Percentiles rank a stretch among this genome's conserved stretches.
Conservation (phyloP, 2,888 invertebrate genomes). For the Malacosoma neustria region DNA sequence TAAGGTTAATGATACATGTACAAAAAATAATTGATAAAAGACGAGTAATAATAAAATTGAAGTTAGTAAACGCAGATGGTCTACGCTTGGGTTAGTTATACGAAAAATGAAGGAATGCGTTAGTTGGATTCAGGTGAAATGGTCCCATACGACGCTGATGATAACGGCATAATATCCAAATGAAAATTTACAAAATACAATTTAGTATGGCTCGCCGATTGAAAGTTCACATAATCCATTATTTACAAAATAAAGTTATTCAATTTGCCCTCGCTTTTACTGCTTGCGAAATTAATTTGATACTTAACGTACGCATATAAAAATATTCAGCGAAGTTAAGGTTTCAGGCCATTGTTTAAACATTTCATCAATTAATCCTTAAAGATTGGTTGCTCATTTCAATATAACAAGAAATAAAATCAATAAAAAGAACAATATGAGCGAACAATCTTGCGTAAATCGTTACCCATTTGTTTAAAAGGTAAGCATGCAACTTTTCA, state of each 20-base stretch:
- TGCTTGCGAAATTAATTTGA: too few species aligned
- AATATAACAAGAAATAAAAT: constrained; percentile 4
- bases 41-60: neutral
- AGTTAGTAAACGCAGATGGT: constrained; percentile 16
- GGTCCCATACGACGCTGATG: neutral
- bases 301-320: too few species aligned
- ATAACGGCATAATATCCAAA: constrained; percentile 16
- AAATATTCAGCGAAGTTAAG: too few species aligned
- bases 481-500: constrained; percentile 59
- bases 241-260: too few species aligned
- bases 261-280: too few species aligned
- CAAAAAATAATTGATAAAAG: too few species aligned
- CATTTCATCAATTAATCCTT: too few species aligned
- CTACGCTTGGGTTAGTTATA: constrained; percentile 60
- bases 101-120: constrained; percentile 38
- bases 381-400: constrained; percentile 33
- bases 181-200: neutral
- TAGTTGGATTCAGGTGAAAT: constrained; percentile 28
- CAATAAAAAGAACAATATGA: constrained; percentile 21
- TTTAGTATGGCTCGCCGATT: too few species aligned
- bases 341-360: too few species aligned
- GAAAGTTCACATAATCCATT: too few species aligned
- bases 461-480: constrained; percentile 8
- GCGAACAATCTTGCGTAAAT: constrained; percentile 17
- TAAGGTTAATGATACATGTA: too few species aligned